A percentile compares a stretch with the other conserved stretches of the same genome.
These are phyloP conservation scores for Bugulina stolonifera DNA, from an alignment of 2,888 invertebrate genomes.

Conservation along the genomic window DNA sequence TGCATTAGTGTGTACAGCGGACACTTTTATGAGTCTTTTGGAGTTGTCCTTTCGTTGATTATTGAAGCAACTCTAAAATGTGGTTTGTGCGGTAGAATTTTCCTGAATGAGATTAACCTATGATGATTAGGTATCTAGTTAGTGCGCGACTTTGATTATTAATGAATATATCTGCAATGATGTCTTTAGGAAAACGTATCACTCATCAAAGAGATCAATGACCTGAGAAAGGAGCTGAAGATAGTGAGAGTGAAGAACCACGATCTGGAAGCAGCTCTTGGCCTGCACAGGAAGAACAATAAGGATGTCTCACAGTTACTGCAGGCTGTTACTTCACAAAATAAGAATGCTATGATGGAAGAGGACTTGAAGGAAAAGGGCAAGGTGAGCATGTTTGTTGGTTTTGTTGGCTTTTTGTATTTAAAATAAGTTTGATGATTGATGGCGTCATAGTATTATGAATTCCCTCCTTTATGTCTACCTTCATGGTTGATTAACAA, in stretches of 20 bases:
- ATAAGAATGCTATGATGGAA: conserved; percentile 58
- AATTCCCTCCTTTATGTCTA: no score
- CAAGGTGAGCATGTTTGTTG: conserved; percentile 36
- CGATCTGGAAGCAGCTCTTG: conserved; percentile 63
- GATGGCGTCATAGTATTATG: no score
- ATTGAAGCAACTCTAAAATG: no score
- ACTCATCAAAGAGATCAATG: conserved; percentile 72
- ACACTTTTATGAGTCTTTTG: no score
- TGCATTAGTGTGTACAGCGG: no score
- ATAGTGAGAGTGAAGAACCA: conserved; percentile 62
- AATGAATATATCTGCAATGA: background rate
- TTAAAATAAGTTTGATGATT: no score
- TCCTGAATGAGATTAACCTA: no score
- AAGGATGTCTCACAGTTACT: conserved; percentile 37
- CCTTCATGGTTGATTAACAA: no score
- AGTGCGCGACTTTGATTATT: no score
- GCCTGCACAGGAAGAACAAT: conserved; percentile 46
- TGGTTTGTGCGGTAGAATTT: no score
- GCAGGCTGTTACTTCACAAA: conserved; percentile 58
- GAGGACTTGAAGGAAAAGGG: conserved; percentile 60
- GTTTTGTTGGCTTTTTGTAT: background rate
- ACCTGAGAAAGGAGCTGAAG: conserved; percentile 66
- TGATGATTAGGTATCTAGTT: no score
- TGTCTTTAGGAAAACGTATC: conserved; percentile 68
- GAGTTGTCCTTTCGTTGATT: no score